A percentile compares a stretch with the other conserved stretches of the same genome.
Conservation (phyloP, 2,797 vertebrate species). For the Pogoniulus pusillus region DNA sequence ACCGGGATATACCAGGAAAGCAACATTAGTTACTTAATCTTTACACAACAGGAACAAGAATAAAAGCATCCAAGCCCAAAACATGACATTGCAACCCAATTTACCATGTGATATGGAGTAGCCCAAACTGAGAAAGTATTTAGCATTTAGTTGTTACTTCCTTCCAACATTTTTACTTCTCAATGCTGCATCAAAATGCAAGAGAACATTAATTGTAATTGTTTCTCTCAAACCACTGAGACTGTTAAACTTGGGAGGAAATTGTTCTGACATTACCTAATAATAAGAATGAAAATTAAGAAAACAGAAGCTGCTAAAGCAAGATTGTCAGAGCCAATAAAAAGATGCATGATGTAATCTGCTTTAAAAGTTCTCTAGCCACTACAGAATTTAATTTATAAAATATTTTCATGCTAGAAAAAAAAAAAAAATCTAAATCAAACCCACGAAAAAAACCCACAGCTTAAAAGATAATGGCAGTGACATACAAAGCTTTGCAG, state of each 20-base stretch:
- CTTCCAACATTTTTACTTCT: conserved; percentile 16
- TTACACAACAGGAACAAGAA: not conserved
- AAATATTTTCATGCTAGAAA: not conserved
- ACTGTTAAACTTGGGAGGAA: not conserved
- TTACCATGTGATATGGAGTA: not conserved
- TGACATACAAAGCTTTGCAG: not conserved
- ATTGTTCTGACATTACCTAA: not conserved
- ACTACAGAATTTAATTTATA: not conserved
- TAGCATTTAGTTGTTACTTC: not conserved
- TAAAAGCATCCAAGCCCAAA: not conserved
- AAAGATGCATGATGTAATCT: not conserved
- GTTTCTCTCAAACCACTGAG: not conserved
- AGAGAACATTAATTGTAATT: not conserved
- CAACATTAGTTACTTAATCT: not conserved
- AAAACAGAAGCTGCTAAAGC: not conserved
- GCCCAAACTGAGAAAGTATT: not conserved
- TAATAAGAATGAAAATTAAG: not conserved
- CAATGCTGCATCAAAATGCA: not conserved
- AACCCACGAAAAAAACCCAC: not conserved
- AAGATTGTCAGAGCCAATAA: not conserved
- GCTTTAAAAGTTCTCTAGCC: not conserved
- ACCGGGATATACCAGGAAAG: not conserved
- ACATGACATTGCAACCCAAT: not conserved
- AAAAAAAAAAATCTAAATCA: not conserved
- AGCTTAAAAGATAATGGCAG: not conserved